Evolutionary conservation across 2,113 vertebrate genomes (phyloP), one percentile per base, ranked within the genome.

Genomic region (Hippocampus barbouri): DNA sequence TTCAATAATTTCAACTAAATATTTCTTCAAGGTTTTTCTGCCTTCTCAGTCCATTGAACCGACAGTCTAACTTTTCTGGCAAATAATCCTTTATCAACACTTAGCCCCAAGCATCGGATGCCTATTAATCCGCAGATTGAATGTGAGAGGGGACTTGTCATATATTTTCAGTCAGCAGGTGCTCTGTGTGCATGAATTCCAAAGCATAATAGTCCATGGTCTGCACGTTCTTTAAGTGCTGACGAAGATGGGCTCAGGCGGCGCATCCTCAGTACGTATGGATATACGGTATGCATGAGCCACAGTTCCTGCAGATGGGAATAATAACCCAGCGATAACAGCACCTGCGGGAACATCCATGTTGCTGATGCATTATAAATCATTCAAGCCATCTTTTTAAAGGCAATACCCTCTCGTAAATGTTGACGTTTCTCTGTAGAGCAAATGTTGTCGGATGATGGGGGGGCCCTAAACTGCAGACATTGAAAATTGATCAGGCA

Each of bases 401-500:
- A 86, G 79, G 89, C 87, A 92, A 88, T 91, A 92, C 88, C 87
- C 87, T 80, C 69, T 75, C 79, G 79, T 88, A 87, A 92, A 90
- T 83, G 86, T 83, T 60, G 78, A 72, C 81, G 84, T 89, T 88
- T 83, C 81, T 88, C 87, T 88, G 89, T 89, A 77, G 77, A 87
- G 75, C 40, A 51, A 86, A 77, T 69, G 43, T 79, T 68, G 81
- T 78, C 66, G 83, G 40, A 75, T 76, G 74, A 78, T 80, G 51
- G 21, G 2, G 68, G 75, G 85, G 78, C 1, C 0, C 72, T 87
- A 83, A 91, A 88, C 89, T 83, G 76, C 78, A 89, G 85, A 89
- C 91, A 91, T 89, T 89, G 90, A 91, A 91, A 92, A 91, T 92
- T 89, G 90, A 91, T 92, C 90, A 91, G 89, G 72, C 83, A 80